phyloP scores from a whole-genome alignment of 2,113 vertebrate genomes.

The Oreamnos americanus region DNA sequence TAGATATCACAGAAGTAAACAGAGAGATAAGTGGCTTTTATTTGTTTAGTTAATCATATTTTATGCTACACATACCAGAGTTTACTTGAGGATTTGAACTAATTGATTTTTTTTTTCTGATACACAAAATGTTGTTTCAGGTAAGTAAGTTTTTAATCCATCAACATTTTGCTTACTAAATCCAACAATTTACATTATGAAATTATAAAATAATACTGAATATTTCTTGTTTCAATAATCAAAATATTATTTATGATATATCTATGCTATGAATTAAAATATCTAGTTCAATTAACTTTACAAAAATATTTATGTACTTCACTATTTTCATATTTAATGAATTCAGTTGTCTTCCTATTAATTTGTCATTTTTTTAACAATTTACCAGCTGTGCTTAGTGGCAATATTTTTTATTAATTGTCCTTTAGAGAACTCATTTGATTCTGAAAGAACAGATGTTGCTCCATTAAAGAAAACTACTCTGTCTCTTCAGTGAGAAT shows the following conservation, averaged over 20 bases:
- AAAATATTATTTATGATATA: background rate
- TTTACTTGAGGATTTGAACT: background rate
- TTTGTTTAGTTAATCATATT: background rate
- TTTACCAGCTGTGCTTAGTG: conserved; percentile 67
- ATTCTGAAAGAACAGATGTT: conserved; percentile 78
- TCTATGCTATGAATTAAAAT: conserved; percentile 12
- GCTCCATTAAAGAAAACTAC: conserved; percentile 71
- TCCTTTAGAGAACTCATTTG: conserved; percentile 73
- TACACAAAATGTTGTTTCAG: background rate
- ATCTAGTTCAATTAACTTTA: background rate
- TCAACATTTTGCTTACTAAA: background rate
- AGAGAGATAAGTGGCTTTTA: background rate
- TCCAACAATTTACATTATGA: background rate
- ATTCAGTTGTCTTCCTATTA: background rate
- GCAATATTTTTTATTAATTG: conserved; percentile 78
- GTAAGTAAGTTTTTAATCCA: background rate
- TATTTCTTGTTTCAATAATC: background rate
- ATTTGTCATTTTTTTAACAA: conserved; percentile 64
- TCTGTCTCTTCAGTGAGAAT: conserved; percentile 64
- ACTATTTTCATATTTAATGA: background rate
- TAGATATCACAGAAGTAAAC: background rate
- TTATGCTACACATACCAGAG: background rate
- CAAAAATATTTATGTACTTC: conserved; percentile 30
- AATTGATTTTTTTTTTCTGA: background rate
- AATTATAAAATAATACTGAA: background rate